Evolutionary conservation across 2,113 vertebrate species (phyloP).

Genomic region (Larimichthys crocea): DNA sequence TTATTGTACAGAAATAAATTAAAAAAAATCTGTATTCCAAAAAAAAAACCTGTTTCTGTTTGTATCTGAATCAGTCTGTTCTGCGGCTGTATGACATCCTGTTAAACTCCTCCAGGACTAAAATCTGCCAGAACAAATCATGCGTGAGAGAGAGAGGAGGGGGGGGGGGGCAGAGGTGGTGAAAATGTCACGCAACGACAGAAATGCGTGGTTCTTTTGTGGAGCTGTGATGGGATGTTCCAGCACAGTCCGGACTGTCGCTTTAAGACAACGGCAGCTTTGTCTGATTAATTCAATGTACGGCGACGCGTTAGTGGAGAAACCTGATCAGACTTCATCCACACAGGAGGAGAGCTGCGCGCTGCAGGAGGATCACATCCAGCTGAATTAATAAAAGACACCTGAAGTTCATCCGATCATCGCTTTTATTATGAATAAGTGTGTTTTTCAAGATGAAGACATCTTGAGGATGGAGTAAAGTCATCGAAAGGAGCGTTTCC

Average conservation of each 20-base stretch:
- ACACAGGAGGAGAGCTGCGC: conserved; percentile 13
- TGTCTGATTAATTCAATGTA: conserved; percentile 83
- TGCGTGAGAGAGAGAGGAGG: neutral
- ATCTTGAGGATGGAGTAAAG: conserved; percentile 74
- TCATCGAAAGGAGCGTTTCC: conserved; percentile 21
- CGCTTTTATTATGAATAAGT: no score
- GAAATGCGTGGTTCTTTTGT: conserved; percentile 16
- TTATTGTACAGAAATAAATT: conserved; percentile 81
- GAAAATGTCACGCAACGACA: conserved; percentile 17
- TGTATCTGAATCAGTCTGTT: no score
- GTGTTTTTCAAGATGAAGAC: conserved; percentile 50
- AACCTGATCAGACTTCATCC: conserved; percentile 65
- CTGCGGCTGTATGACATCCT: neutral
- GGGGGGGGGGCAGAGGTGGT: neutral
- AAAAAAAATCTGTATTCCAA: conserved; percentile 20
- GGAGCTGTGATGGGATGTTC: conserved; percentile 42
- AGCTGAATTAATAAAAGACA: neutral
- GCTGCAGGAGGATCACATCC: neutral
- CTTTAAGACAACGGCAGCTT: conserved; percentile 82
- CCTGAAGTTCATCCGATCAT: neutral
- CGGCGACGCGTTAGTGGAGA: conserved; percentile 74
- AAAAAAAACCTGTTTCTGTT: no score
- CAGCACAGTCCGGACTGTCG: conserved; percentile 65
- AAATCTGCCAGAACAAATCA: conserved; percentile 8
- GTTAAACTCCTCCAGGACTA: neutral